phyloP scores from a whole-genome alignment of 2,113 vertebrate species.

The Oncorhynchus gorbuscha region DNA sequence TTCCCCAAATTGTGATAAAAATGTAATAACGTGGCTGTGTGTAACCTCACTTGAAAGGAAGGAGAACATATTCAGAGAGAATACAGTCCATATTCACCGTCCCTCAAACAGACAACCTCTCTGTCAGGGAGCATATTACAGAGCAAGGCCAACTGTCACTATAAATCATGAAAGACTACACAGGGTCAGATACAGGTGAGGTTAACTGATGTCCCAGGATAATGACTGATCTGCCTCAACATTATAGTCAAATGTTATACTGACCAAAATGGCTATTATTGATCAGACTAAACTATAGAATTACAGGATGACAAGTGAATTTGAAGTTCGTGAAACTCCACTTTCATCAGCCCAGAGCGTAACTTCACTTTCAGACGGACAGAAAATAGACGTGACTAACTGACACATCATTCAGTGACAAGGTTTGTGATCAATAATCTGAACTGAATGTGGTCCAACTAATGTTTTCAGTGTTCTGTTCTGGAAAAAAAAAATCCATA shows the following conservation, averaged over 20 bases:
- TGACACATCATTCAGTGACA: background rate
- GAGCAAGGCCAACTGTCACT: slow-evolving; percentile 3
- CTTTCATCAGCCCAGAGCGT: background rate
- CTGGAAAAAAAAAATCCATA: background rate
- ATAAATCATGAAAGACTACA: background rate
- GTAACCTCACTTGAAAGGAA: background rate
- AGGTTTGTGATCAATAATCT: background rate
- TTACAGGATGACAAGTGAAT: slow-evolving; percentile 1
- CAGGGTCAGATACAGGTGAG: slow-evolving; percentile 4
- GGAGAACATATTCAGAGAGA: background rate
- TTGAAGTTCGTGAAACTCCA: background rate
- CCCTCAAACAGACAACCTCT: slow-evolving; percentile 4
- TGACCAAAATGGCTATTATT: background rate
- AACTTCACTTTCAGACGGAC: background rate
- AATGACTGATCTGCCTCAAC: background rate
- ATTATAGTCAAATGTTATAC: background rate
- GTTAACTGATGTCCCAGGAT: background rate
- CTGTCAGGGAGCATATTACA: background rate
- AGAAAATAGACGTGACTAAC: background rate
- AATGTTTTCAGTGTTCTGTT: background rate
- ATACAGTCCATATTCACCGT: background rate
- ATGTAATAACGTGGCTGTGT: background rate
- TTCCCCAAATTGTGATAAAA: background rate
- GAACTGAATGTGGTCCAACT: background rate
- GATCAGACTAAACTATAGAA: background rate